Evolutionary conservation across 2,888 invertebrate species (phyloP).

Genomic region (Encarsia formosa): DNA sequence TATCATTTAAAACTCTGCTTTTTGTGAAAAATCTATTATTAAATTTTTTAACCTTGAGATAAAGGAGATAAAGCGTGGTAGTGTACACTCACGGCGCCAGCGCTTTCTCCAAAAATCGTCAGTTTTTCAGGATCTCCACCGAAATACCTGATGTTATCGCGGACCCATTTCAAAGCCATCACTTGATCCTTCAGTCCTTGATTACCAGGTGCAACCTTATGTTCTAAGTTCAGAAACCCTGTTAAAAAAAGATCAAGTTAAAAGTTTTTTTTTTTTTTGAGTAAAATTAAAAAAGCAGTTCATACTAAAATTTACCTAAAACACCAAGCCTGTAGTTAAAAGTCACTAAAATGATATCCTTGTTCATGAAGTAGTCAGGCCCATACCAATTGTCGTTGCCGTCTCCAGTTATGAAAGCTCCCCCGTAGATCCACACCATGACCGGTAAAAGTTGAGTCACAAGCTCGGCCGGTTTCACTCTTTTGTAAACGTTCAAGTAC

Average conservation of each 20-base stretch:
- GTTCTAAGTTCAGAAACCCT: conserved; percentile 32
- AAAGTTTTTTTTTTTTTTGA: too few species aligned
- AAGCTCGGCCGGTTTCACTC: conserved; percentile 6
- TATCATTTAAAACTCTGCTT: background rate
- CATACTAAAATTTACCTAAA: conserved; percentile 28
- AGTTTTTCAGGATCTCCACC: conserved; percentile 36
- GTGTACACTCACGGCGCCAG: conserved; percentile 33
- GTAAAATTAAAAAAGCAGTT: background rate
- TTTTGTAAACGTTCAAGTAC: conserved; percentile 35
- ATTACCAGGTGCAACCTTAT: conserved; percentile 33
- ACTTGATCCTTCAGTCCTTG: conserved; percentile 38
- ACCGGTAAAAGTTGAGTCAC: conserved; percentile 25
- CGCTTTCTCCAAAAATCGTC: conserved; percentile 36
- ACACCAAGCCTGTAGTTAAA: conserved; percentile 39
- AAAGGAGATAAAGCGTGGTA: conserved; percentile 29
- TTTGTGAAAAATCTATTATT: background rate
- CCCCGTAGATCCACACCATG: conserved; percentile 37
- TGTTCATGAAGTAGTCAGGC: conserved; percentile 40
- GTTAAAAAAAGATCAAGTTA: background rate
- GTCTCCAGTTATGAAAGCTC: conserved; percentile 32
- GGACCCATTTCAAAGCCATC: conserved; percentile 35
- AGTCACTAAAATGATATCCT: conserved; percentile 40
- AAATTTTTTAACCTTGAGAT: conserved; percentile 25
- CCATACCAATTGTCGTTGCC: conserved; percentile 35
- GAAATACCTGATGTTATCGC: conserved; percentile 31